Conservation (phyloP, 2,888 invertebrate species). For the Rhingia campestris region DNA sequence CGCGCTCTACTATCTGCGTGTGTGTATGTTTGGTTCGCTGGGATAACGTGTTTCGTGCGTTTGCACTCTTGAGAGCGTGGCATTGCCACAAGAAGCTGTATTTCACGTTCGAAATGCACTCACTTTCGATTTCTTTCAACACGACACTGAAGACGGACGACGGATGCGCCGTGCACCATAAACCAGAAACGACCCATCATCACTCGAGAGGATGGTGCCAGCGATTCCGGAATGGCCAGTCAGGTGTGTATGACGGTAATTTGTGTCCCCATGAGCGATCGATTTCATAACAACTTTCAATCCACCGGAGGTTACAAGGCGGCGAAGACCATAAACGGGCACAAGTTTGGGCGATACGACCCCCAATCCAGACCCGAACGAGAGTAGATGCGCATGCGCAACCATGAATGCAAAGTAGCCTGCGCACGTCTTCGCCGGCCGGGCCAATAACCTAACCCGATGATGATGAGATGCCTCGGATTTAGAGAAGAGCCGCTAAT, state of each 20-base stretch:
- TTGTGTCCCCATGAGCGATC: slow-evolving; percentile 53
- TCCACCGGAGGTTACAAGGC: slow-evolving; percentile 46
- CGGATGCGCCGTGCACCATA: slow-evolving; percentile 16
- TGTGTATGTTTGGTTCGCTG: not conserved
- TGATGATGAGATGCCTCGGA: slow-evolving; percentile 25
- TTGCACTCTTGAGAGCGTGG: slow-evolving; percentile 43
- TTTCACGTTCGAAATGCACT: slow-evolving; percentile 69
- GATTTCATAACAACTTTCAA: slow-evolving; percentile 73
- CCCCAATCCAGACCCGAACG: slow-evolving; percentile 41
- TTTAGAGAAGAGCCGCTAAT: slow-evolving; percentile 41
- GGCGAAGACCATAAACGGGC: slow-evolving; percentile 52
- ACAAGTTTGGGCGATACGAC: slow-evolving; percentile 41
- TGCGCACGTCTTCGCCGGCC: slow-evolving; percentile 2
- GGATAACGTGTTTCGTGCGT: slow-evolving; percentile 26
- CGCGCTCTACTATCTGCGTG: not conserved
- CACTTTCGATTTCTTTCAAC: slow-evolving; percentile 71
- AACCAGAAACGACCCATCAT: slow-evolving; percentile 32
- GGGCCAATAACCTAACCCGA: slow-evolving; percentile 49
- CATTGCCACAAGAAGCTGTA: slow-evolving; percentile 51
- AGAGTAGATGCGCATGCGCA: slow-evolving; percentile 22
- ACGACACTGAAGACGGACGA: slow-evolving; percentile 18
- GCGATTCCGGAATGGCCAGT: slow-evolving; percentile 61
- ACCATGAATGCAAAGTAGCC: slow-evolving; percentile 38
- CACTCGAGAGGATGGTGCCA: slow-evolving; percentile 45
- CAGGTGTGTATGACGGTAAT: slow-evolving; percentile 55